Base-by-base conservation (phyloP, 2,113 vertebrate genomes). In the Cricetomys ansorgei region DNA sequence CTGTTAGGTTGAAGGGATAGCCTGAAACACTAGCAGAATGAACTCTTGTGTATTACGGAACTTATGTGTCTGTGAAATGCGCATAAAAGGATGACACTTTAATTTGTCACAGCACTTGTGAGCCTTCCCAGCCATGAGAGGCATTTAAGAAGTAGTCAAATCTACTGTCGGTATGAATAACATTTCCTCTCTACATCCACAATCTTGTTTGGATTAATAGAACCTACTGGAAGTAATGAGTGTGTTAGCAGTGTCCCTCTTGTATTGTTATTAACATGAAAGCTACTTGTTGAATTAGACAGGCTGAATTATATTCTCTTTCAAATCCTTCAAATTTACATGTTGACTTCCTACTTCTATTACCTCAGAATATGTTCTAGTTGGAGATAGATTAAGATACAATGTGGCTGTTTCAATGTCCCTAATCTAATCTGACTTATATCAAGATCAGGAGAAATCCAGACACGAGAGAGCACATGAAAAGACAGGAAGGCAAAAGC, bases 111-210 rank as follows among this genome's bases (percentile, higher is more conserved):
- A 55, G 9, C 8, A 80, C 25, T 48, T 77, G 29, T 55, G 88
- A 93, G 34, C n/a, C 43, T 70, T 15, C 69, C 45, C 72, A 57
- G 15, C 17, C 57, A 27, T 67, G 37, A 79, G 69, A 80, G n/a
- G 48, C 0, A 15, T 76, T 75, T 88, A 70, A 69, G 72, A 94
- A 94, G n/a, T 75, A 59, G n/a, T 79, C 23, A 96, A 72, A 79
- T 19, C 16, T 43, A 40, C 45, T 72, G 65, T 48, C 92, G 92
- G 19, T 45, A 31, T 25, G 53, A 17, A 45, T 70, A 76, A 76
- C 59, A 59, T 76, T 55, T 11, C 72, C n/a, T 34, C 23, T 94
- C 59, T 69, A 48, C 2, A 91, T 72, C 15, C 80, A 55, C 50
- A 16, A 64, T 50, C 25, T 69, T 37, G 31, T n/a, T 73, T 64